Percentiles rank a stretch among this genome's conserved stretches.
Conservation (phyloP, 2,888 invertebrate genomes). For the Xylota sylvarum region DNA sequence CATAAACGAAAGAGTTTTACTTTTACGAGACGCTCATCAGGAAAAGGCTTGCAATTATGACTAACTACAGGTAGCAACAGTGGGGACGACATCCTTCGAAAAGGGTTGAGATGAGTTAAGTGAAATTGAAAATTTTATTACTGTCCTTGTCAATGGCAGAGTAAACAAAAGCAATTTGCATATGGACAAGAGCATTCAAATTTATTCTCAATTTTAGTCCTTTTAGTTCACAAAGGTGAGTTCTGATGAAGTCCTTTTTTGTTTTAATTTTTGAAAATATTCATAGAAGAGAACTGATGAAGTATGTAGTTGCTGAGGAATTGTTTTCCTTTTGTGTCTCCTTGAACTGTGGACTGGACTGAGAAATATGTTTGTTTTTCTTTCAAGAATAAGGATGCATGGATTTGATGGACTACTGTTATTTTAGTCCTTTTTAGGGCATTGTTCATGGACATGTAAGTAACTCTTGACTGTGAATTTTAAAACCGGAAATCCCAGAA, state of each 20-base stretch:
- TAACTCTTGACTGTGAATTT: slow-evolving; percentile 24
- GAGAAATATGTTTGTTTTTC: slow-evolving; percentile 66
- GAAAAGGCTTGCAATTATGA: slow-evolving; percentile 60
- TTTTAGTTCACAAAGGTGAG: slow-evolving; percentile 23
- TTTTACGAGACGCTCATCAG: slow-evolving; percentile 55
- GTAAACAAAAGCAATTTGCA: slow-evolving; percentile 69
- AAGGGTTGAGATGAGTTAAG: slow-evolving; percentile 62
- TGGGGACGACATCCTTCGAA: slow-evolving; percentile 9
- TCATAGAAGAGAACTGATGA: slow-evolving; percentile 51
- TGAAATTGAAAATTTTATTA: slow-evolving; percentile 52
- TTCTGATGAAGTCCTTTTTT: slow-evolving; percentile 37
- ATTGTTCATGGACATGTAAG: slow-evolving; percentile 27
- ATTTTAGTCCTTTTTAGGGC: slow-evolving; percentile 53
- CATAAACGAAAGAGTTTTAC: slow-evolving; percentile 64
- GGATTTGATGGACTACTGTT: slow-evolving; percentile 38
- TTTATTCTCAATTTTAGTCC: slow-evolving; percentile 18
- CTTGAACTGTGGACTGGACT: not conserved
- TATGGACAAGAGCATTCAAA: slow-evolving; percentile 53
- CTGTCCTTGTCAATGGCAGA: slow-evolving; percentile 59
- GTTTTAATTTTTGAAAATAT: slow-evolving; percentile 31
- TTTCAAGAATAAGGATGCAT: slow-evolving; percentile 36
- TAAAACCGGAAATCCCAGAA: slow-evolving; percentile 33
- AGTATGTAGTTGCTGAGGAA: slow-evolving; percentile 37
- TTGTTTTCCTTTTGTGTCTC: slow-evolving; percentile 9
- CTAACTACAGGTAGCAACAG: slow-evolving; percentile 54